phyloP scores from a whole-genome alignment of 2,888 invertebrate genomes.

The Dryobota labecula region DNA sequence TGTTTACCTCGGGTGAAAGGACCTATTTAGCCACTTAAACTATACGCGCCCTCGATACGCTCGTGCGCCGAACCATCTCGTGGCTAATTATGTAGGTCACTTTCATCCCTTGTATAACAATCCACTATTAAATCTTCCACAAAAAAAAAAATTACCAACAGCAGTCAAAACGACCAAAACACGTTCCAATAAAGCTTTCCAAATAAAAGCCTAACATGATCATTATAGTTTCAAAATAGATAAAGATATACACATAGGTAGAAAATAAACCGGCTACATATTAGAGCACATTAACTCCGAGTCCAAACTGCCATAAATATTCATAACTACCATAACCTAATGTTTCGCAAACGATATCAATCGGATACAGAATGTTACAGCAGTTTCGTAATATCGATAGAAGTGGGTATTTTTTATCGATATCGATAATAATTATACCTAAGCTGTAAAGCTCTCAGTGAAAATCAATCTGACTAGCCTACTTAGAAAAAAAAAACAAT shows the following conservation, averaged over 20 bases:
- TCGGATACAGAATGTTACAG: conserved; percentile 26
- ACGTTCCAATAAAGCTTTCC: background rate
- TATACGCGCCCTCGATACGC: too few species aligned
- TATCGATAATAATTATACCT: conserved; percentile 31
- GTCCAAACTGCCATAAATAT: conserved; percentile 45
- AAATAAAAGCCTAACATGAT: conserved; percentile 1
- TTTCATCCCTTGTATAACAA: too few species aligned
- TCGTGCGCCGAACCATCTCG: too few species aligned
- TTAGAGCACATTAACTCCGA: conserved; percentile 36
- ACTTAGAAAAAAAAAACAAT: too few species aligned
- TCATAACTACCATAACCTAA: conserved; percentile 30
- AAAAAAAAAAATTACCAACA: too few species aligned
- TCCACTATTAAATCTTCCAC: too few species aligned
- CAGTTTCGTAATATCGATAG: conserved; percentile 37
- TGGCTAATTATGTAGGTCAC: too few species aligned
- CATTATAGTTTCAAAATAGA: background rate
- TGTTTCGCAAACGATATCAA: conserved; percentile 51
- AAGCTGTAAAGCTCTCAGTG: background rate
- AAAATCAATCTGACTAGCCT: too few species aligned
- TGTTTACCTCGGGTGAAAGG: too few species aligned
- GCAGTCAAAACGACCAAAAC: too few species aligned
- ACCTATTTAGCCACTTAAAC: too few species aligned
- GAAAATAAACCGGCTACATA: conserved; percentile 25
- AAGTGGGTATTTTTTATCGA: background rate
- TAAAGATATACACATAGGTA: conserved; percentile 6